A percentile compares a stretch with the other conserved stretches of the same genome.
Evolutionary conservation across 2,888 invertebrate genomes (phyloP).

Genomic region (Periphyllus acericola): DNA sequence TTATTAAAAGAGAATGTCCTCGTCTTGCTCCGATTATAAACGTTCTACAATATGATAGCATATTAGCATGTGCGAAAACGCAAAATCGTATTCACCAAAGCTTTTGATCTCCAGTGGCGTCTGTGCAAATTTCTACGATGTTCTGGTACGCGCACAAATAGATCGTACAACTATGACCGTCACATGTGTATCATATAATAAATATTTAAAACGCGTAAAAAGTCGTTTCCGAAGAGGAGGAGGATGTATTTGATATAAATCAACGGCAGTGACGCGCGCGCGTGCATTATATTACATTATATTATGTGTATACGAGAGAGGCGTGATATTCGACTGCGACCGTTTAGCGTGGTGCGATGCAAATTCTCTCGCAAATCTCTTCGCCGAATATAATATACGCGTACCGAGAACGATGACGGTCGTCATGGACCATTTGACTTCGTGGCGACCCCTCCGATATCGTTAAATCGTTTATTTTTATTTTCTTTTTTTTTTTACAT

Average conservation of each 20-base stretch:
- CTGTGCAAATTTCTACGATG: background rate
- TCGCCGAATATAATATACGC: no score
- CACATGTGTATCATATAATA: background rate
- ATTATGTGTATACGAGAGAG: background rate
- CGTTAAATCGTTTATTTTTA: background rate
- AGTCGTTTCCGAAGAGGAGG: background rate
- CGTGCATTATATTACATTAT: background rate
- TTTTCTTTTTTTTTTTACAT: background rate
- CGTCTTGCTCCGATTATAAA: background rate
- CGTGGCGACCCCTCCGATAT: background rate
- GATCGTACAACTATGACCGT: background rate
- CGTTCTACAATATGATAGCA: background rate
- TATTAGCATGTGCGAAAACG: background rate
- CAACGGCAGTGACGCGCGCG: background rate
- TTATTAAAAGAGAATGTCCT: background rate
- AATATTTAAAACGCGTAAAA: background rate
- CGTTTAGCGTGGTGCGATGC: conserved; percentile 34
- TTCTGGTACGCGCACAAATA: background rate
- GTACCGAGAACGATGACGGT: background rate
- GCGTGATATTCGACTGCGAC: conserved; percentile 4
- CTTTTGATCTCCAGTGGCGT: background rate
- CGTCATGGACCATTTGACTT: conserved; percentile 43
- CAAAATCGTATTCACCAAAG: background rate
- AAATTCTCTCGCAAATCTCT: conserved; percentile 3
- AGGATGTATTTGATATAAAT: background rate